phyloP scores from a whole-genome alignment of 2,888 invertebrate species.

The Zhuqinia jingwanae region DNA sequence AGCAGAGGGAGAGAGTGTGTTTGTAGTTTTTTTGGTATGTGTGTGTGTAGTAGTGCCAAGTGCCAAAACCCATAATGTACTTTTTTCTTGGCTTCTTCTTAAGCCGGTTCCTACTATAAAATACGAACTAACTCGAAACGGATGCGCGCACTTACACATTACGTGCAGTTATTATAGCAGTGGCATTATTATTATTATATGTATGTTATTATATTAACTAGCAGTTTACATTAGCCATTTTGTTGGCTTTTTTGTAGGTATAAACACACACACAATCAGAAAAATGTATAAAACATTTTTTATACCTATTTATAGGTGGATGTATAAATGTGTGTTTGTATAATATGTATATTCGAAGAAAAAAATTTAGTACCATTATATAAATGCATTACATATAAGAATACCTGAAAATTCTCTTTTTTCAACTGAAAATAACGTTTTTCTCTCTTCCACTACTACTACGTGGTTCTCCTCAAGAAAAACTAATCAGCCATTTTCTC shows the following conservation, averaged over 20 bases:
- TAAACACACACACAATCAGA: too few species aligned
- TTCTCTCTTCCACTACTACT: too few species aligned
- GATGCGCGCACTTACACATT: not conserved
- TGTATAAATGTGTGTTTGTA: not conserved
- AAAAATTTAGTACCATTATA: too few species aligned
- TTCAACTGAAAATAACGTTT: not conserved
- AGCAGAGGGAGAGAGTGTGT: too few species aligned
- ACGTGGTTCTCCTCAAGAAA: conserved; percentile 38
- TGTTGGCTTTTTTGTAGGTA: too few species aligned
- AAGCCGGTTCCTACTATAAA: conserved; percentile 47
- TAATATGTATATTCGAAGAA: conserved; percentile 21
- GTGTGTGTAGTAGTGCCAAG: conserved; percentile 10
- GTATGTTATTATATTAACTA: too few species aligned
- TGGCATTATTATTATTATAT: conserved; percentile 34
- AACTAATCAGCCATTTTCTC: conserved; percentile 67
- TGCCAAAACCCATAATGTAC: conserved; percentile 63
- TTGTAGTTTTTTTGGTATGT: too few species aligned
- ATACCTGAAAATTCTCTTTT: conserved; percentile 46
- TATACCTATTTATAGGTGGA: too few species aligned
- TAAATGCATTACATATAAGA: too few species aligned
- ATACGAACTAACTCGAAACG: conserved; percentile 32
- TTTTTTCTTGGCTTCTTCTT: conserved; percentile 61
- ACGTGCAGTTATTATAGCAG: not conserved
- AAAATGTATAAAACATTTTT: too few species aligned
- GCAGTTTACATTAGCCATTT: conserved; percentile 3